Conservation (phyloP, 2,113 vertebrate species). For the Plestiodon gilberti region DNA sequence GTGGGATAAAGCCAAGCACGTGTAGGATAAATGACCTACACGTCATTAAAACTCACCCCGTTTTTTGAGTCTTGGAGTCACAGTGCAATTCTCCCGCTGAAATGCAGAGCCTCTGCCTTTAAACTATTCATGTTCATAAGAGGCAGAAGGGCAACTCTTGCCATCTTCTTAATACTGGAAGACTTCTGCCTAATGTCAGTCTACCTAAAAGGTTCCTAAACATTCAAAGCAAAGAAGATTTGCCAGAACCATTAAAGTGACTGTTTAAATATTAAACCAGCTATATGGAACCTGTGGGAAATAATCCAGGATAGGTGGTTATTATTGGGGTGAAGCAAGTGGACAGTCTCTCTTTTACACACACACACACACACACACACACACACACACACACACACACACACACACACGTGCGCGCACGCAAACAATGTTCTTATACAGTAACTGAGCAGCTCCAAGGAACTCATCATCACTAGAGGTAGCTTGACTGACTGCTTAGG, state of each 20-base stretch:
- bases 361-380: neutral
- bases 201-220: slow-evolving; percentile 50
- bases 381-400: too few relatives aligned
- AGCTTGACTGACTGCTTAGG: slow-evolving; percentile 36
- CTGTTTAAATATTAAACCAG: slow-evolving; percentile 67
- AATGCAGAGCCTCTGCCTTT: slow-evolving; percentile 41
- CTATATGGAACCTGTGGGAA: slow-evolving; percentile 42
- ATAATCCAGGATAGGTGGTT: slow-evolving; percentile 41
- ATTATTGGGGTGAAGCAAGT: slow-evolving; percentile 40
- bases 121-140: slow-evolving; percentile 1
- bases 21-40: slow-evolving; percentile 46
- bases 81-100: neutral
- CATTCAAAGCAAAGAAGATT: slow-evolving; percentile 43
- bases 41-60: slow-evolving; percentile 18
- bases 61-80: slow-evolving; percentile 29
- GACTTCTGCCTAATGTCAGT: slow-evolving; percentile 45
- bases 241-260: neutral
- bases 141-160: slow-evolving; percentile 38
- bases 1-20: slow-evolving; percentile 34
- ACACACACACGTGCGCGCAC: neutral
- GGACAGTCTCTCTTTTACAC: neutral
- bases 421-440: slow-evolving; percentile 44
- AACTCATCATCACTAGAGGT: slow-evolving; percentile 56
- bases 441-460: slow-evolving; percentile 33
- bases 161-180: slow-evolving; percentile 33